These are phyloP conservation scores for Drosophila kambysellisi DNA, from an alignment of 2,888 invertebrate genomes.

Conservation along the genomic window DNA sequence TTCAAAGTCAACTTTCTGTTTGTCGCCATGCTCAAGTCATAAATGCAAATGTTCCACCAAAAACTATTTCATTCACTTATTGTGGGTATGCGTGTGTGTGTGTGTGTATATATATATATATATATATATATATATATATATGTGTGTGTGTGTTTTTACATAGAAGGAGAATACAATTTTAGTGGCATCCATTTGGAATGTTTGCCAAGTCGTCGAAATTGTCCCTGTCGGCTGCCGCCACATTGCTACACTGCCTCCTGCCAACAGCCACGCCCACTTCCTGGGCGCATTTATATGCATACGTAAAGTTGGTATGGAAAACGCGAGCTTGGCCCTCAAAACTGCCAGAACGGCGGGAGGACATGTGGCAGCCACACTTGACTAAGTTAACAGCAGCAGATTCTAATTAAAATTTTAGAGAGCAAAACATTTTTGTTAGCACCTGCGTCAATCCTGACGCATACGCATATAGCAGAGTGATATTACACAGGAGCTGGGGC, in stretches of 20 bases:
- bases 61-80: constrained; percentile 71
- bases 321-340: constrained; percentile 4
- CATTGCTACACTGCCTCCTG: background rate
- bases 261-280: constrained; percentile 3
- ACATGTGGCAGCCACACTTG: constrained; percentile 48
- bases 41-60: constrained; percentile 66
- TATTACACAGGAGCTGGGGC: background rate
- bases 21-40: constrained; percentile 46
- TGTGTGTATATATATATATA: background rate
- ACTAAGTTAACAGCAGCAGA: constrained; percentile 73
- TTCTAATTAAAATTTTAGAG: constrained; percentile 75
- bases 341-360: constrained; percentile 10
- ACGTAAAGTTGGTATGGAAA: constrained; percentile 58
- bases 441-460: constrained; percentile 42
- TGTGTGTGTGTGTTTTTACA: constrained; percentile 15
- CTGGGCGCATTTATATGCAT: constrained; percentile 69
- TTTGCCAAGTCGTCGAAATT: constrained; percentile 53
- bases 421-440: constrained; percentile 52
- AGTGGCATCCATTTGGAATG: constrained; percentile 57
- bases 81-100: constrained; percentile 16
- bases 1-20: constrained; percentile 36
- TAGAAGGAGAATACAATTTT: constrained; percentile 31
- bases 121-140: background rate
- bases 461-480: background rate
- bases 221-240: background rate